These are phyloP conservation scores for Hemibagrus guttatus DNA, from an alignment of 2,797 vertebrate genomes.

Conservation along the genomic window DNA sequence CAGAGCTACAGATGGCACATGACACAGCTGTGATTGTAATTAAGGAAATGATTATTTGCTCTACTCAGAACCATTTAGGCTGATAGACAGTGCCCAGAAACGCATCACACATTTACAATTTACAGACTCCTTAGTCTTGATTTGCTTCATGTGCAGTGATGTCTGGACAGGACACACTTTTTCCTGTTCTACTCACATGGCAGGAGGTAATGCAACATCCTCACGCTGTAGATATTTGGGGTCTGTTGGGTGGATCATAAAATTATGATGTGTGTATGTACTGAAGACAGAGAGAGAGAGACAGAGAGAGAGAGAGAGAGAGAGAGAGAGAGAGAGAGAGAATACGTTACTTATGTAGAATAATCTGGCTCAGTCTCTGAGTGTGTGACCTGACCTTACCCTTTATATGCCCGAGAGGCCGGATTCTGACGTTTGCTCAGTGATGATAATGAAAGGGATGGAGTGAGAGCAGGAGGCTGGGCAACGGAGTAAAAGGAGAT, in stretches of 20 bases:
- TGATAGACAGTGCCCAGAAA: not conserved
- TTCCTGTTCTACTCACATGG: not conserved
- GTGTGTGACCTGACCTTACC: not conserved
- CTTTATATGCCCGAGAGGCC: conserved; percentile 6
- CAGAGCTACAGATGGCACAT: not conserved
- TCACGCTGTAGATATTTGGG: not conserved
- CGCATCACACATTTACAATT: not conserved
- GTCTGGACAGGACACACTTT: not conserved
- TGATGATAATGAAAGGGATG: conserved; percentile 37
- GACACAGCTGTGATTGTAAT: conserved; percentile 9
- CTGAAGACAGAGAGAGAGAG: too few relatives aligned
- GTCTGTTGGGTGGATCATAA: not conserved
- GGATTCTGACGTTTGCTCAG: conserved; percentile 16
- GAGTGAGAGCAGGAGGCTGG: conserved; percentile 15
- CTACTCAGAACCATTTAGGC: conserved; percentile 3
- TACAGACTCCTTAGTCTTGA: not conserved
- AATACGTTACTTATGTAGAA: not conserved
- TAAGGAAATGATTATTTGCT: conserved; percentile 26
- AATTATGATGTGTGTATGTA: not conserved
- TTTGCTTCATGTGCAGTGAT: not conserved
- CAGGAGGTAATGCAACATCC: not conserved
- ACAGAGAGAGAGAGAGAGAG: not conserved
- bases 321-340: conserved; percentile 3
- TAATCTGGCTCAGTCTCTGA: not conserved
- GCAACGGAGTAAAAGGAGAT: not conserved